Evolutionary conservation across 2,113 vertebrate genomes (phyloP).

Genomic region (Lophochroa leadbeateri): DNA sequence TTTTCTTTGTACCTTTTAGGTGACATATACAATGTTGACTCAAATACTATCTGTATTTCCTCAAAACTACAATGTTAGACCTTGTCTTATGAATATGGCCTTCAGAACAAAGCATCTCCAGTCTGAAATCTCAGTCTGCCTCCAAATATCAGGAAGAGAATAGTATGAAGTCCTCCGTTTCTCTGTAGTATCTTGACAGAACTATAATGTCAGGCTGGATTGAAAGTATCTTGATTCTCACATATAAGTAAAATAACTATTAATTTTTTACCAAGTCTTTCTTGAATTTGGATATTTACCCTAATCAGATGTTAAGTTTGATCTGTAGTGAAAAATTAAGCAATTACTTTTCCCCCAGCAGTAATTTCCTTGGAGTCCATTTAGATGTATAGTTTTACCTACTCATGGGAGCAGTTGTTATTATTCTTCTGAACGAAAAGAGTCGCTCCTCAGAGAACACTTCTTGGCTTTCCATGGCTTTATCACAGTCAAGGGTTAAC

Average conservation of each 20-base stretch:
- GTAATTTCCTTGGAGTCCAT: background rate
- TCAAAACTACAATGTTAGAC: background rate
- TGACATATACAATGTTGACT: background rate
- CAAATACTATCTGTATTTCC: background rate
- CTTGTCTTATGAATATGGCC: background rate
- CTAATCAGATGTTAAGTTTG: background rate
- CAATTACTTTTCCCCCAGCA: background rate
- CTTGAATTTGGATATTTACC: background rate
- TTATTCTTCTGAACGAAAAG: background rate
- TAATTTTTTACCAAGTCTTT: background rate
- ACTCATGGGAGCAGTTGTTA: background rate
- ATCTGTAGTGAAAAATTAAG: background rate
- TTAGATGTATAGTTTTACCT: background rate
- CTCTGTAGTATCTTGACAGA: background rate
- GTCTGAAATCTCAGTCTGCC: background rate
- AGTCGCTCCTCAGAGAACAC: background rate
- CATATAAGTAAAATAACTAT: background rate
- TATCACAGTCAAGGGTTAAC: conserved; percentile 10
- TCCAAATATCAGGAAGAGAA: background rate
- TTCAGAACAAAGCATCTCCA: background rate
- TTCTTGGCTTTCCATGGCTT: background rate
- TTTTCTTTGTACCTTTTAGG: background rate
- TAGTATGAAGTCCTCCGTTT: background rate
- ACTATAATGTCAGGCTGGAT: background rate
- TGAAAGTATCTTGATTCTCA: background rate